Evolutionary conservation across 1,140 invertebrate genomes (phyloP).

Genomic region (Monomorium pharaonis): DNA sequence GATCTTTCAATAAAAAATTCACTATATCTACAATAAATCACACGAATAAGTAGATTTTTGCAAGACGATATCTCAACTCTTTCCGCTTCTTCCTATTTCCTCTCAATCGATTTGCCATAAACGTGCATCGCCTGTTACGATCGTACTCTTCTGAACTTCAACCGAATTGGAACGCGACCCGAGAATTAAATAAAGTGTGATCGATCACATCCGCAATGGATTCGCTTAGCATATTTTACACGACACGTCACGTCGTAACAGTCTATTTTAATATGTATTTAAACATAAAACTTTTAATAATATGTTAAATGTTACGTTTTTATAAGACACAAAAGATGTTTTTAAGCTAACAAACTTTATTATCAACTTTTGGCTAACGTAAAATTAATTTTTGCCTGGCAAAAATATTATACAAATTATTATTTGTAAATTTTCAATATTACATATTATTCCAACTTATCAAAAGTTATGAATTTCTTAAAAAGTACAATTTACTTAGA

Average conservation of each 20-base stretch:
- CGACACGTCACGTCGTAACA: neutral
- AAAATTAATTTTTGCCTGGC: neutral
- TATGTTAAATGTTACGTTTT: neutral
- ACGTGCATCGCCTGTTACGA: slow-evolving; percentile 18
- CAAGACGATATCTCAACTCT: slow-evolving; percentile 29
- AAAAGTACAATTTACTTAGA: neutral
- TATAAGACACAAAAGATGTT: neutral
- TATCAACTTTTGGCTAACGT: neutral
- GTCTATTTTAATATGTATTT: slow-evolving; percentile 11
- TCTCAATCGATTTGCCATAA: slow-evolving; percentile 51
- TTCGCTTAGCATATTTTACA: slow-evolving; percentile 19
- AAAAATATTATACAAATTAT: neutral
- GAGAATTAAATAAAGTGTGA: slow-evolving; percentile 60
- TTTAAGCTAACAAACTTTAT: neutral
- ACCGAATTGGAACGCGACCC: slow-evolving; percentile 53
- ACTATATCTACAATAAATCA: slow-evolving; percentile 26
- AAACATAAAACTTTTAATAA: neutral
- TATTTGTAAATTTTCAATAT: neutral
- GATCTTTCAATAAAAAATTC: slow-evolving; percentile 49
- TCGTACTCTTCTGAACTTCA: slow-evolving; percentile 24
- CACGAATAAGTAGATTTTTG: slow-evolving; percentile 48
- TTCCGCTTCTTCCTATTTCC: slow-evolving; percentile 43
- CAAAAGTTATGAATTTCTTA: neutral
- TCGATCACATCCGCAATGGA: slow-evolving; percentile 36
- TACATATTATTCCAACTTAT: neutral